Evolutionary conservation across 2,888 invertebrate genomes (phyloP).

Genomic region (Xanthorhoe designata): DNA sequence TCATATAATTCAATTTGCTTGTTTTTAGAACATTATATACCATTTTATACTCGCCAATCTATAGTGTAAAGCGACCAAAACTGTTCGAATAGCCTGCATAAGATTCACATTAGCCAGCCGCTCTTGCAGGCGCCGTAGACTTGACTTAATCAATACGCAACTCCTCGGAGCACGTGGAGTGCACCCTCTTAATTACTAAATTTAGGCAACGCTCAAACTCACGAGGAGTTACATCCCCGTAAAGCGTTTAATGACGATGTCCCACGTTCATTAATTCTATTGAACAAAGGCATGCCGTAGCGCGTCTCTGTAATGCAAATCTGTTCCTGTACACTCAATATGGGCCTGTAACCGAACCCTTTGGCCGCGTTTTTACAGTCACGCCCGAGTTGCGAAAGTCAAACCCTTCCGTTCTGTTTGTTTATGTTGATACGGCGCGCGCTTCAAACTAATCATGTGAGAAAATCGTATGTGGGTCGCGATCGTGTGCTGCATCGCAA

Average conservation of each 20-base stretch:
- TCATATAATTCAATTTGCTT: background rate
- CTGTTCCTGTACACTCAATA: conserved; percentile 77
- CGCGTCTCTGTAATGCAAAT: conserved; percentile 83
- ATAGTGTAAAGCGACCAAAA: background rate
- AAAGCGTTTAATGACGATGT: conserved; percentile 78
- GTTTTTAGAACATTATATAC: background rate
- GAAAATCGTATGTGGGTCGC: conserved; percentile 47
- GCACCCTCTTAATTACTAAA: conserved; percentile 69
- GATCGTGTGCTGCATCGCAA: conserved; percentile 45
- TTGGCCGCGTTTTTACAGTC: conserved; percentile 68
- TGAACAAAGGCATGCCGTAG: conserved; percentile 70
- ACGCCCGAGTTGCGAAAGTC: conserved; percentile 62
- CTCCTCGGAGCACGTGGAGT: conserved; percentile 50
- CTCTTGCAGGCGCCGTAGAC: conserved; percentile 48
- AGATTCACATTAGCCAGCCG: conserved; percentile 48
- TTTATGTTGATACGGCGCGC: conserved; percentile 62
- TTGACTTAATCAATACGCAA: conserved; percentile 61
- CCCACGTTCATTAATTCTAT: conserved; percentile 77
- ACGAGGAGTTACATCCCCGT: conserved; percentile 60
- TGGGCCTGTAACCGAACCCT: conserved; percentile 67
- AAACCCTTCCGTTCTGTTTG: conserved; percentile 67
- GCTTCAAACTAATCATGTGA: conserved; percentile 48
- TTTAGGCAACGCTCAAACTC: conserved; percentile 60
- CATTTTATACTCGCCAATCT: background rate
- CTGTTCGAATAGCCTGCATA: conserved; percentile 21